Evolutionary conservation across 2,797 vertebrate species (phyloP), one percentile per base, ranked within the genome.

Genomic region (Lagocephalus sceleratus): DNA sequence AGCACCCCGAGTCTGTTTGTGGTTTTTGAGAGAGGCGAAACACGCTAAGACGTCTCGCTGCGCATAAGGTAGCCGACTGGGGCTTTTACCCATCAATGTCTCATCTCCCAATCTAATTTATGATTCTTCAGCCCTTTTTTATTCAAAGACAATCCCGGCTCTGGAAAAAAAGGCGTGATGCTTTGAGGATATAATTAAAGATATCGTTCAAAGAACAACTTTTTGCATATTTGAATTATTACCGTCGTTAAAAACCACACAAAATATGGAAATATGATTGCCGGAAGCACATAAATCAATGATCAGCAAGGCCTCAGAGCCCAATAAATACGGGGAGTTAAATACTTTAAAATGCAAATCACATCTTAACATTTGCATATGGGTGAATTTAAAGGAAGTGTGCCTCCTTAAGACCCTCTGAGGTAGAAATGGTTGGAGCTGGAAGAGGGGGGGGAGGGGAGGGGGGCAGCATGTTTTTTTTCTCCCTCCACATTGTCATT

Each of bases 321-420:
- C 94, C 94, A 97, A 97, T 97, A 97, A 96, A 98, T 96, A 96
- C 94, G 93, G 93, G 93, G 94, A 95, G 94, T 96, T 97, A 96
- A 97, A 97, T 94, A 96, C 94, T 97, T 97, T 97, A 97, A 98
- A 97, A 98, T 96, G 94, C 95, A 98, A 97, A 98, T 97, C 92
- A 92, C 91, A 89, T 91, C 85, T 90, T 85, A 86, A 90, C 85
- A 98, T 98, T 97, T 96, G 94, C 95, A 97, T 97, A 96, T 91
- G 93, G 92, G 92, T 90, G 93, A 95, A 95, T 97, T 96, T 94
- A 96, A 95, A 94, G 93, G 93, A 92, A 94, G 94, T 93, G 90
- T 90, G 94, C 91, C 94, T 95, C 92, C 93, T 94, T 93, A 93
- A 94, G 93, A 95, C 92, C 92, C 93, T 96, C 92, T 93, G 93